phyloP scores from a whole-genome alignment of 2,113 vertebrate genomes.

The Scalopus aquaticus region DNA sequence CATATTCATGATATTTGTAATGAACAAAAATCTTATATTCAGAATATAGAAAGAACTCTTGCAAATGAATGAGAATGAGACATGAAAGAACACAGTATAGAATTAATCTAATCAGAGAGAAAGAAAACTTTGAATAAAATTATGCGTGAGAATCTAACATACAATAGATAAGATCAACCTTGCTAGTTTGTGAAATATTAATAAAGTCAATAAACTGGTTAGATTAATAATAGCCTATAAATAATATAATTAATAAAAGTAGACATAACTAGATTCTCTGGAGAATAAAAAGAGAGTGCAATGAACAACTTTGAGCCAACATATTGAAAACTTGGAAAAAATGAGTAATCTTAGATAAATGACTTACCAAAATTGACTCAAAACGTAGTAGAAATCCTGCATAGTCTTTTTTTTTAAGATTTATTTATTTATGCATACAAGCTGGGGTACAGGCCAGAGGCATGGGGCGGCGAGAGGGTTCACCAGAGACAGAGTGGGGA shows the following conservation, averaged over 20 bases:
- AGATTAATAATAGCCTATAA: not conserved
- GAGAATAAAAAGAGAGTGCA: not conserved
- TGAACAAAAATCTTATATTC: not conserved
- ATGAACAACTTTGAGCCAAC: not conserved
- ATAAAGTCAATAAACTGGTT: not conserved
- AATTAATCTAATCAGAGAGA: not conserved
- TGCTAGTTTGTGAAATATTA: slow-evolving; percentile 48
- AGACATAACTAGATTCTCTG: not conserved
- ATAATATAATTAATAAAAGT: slow-evolving; percentile 19
- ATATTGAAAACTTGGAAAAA: slow-evolving; percentile 2
- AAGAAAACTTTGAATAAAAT: not conserved
- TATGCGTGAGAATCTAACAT: not conserved
- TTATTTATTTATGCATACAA: too few relatives aligned
- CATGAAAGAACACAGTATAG: not conserved
- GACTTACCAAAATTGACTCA: slow-evolving; percentile 30
- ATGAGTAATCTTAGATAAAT: not conserved
- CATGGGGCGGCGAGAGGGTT: too few relatives aligned
- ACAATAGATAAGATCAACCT: slow-evolving; percentile 4
- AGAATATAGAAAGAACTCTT: not conserved
- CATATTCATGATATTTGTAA: not conserved
- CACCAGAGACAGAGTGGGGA: too few relatives aligned
- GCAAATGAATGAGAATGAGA: not conserved
- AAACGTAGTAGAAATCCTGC: slow-evolving; percentile 17
- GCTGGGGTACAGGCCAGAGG: too few relatives aligned
- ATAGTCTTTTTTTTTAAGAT: too few relatives aligned